Evolutionary conservation across 2,888 invertebrate genomes (phyloP).

Genomic region (Brenthis ino): DNA sequence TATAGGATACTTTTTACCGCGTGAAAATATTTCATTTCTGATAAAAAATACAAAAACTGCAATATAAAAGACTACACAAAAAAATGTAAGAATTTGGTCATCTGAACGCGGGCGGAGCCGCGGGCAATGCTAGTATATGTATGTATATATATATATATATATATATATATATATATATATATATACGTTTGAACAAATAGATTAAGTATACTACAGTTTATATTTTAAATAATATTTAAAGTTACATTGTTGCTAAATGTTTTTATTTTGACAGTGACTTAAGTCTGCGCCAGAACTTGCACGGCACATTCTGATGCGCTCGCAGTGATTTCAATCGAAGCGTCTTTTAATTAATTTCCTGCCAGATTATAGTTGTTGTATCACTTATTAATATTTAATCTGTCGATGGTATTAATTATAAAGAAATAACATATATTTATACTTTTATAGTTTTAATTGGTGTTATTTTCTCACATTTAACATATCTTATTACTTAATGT

Average conservation of each 20-base stretch:
- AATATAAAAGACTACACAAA: too few relatives aligned
- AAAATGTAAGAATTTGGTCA: too few relatives aligned
- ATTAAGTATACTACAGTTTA: too few relatives aligned
- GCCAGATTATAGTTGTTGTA: conserved; percentile 64
- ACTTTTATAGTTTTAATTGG: conserved; percentile 42
- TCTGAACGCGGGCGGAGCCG: too few relatives aligned
- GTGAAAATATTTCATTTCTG: too few relatives aligned
- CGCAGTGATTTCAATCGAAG: conserved; percentile 72
- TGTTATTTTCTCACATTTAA: conserved; percentile 28
- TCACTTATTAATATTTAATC: conserved; percentile 56
- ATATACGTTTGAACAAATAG: too few relatives aligned
- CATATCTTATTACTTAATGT: not conserved
- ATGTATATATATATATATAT: too few relatives aligned
- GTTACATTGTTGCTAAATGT: not conserved
- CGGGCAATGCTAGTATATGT: too few relatives aligned
- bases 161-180: too few relatives aligned
- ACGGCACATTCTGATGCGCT: conserved; percentile 73
- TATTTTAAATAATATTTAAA: too few relatives aligned
- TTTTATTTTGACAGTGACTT: conserved; percentile 14
- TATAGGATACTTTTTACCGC: too few relatives aligned
- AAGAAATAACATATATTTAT: conserved; percentile 38
- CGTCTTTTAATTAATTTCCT: conserved; percentile 77
- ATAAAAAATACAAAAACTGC: too few relatives aligned
- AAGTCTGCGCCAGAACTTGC: conserved; percentile 39
- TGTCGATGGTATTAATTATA: conserved; percentile 44